These are phyloP conservation scores for Oreochromis mossambicus DNA, from an alignment of 2,797 vertebrate genomes.

Conservation along the genomic window DNA sequence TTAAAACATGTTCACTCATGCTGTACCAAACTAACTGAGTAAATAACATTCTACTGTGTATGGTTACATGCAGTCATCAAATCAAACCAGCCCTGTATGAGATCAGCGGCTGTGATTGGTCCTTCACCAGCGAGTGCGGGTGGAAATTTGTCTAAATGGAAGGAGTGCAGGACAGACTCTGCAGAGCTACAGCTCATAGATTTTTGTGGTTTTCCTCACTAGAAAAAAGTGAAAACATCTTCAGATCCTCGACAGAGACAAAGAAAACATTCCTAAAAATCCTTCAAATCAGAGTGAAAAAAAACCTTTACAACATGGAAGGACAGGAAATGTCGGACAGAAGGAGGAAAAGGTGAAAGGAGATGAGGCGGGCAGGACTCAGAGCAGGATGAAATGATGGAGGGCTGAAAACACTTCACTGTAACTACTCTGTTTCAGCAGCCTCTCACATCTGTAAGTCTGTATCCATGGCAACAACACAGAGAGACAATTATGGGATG, in stretches of 20 bases:
- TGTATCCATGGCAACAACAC: conserved; percentile 41
- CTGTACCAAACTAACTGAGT: not conserved
- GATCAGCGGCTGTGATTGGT: not conserved
- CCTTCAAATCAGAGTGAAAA: not conserved
- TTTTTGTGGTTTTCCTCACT: not conserved
- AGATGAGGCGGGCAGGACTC: not conserved
- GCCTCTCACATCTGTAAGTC: not conserved
- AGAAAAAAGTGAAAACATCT: not conserved
- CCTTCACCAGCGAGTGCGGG: too few relatives aligned
- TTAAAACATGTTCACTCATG: not conserved
- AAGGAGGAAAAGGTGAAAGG: not conserved
- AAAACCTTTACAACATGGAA: accelerated
- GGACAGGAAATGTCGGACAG: not conserved
- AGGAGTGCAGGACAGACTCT: not conserved
- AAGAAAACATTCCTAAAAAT: not conserved
- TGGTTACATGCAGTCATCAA: not conserved
- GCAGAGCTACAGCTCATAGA: not conserved
- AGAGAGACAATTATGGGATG: conserved; percentile 31
- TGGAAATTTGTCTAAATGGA: not conserved
- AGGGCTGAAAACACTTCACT: not conserved
- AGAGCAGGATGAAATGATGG: not conserved
- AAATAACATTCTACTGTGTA: not conserved
- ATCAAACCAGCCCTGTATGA: not conserved
- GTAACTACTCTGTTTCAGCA: not conserved
- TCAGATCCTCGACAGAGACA: not conserved